Evolutionary conservation across 2,888 invertebrate species (phyloP), one percentile per base, ranked within the genome.

Genomic region (Patella ulyssiponensis): DNA sequence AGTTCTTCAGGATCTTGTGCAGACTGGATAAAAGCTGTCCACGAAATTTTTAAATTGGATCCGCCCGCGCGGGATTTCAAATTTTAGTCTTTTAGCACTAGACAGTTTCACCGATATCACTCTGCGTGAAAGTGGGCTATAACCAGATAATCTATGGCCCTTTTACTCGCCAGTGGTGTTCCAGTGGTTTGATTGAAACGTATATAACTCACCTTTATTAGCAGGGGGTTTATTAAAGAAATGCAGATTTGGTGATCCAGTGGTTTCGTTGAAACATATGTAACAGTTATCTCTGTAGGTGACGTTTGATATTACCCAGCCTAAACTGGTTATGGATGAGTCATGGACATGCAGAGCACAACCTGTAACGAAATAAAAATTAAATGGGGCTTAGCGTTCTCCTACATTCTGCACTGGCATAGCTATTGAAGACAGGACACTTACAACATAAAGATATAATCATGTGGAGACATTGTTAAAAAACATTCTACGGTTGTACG

Each of bases 301-400:
- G 20, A 83, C 89, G 77, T 88, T 88, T 75, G 84, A 82, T 27
- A 91, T 85, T 69, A 91, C 74, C 90, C 90, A 90, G 23, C 83
- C 78, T 4, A 86, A 20, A 77, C 86, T 86, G 1, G 84, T 78
- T 58, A 89, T 85, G 1, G 89, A 82, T 27, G 80, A 79, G 74
- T 90, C 90, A 74, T 90, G 90, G 1, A 88, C 75, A 80, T 90
- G 90, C 7, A 90, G 82, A 1, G 86, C 88, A 4, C 85, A 90
- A 71, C 90, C 90, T 90, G 81, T 3, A 80, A 20, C 44, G 12
- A 58, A 44, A 51, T n/a, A 17, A 17, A 56, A 15, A 56, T 64
- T 11, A 64, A 64, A 64, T 20, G 14, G 64, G 15, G 23, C 14
- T 64, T 23, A 23, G 23, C 20, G 64, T 64, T 11, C 0, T 1